Percentiles rank a stretch among this genome's conserved stretches.
Evolutionary conservation across 2,888 invertebrate species (phyloP).

Genomic region (Arrhopalites spinosus): DNA sequence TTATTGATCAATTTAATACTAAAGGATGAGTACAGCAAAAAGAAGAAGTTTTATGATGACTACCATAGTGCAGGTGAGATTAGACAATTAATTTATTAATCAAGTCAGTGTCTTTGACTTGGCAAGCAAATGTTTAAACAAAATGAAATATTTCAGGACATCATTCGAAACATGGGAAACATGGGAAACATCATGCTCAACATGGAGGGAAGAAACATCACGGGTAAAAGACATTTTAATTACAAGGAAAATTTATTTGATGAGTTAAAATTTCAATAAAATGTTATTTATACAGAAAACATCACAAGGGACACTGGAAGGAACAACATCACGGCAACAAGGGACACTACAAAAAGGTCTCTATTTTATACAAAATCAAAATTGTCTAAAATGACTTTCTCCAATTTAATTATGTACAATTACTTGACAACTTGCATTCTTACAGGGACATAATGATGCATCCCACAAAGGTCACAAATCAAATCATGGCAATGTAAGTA

Average conservation of each 20-base stretch:
- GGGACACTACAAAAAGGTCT: conserved; percentile 54
- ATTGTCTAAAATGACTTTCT: background rate
- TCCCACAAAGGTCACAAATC: conserved; percentile 54
- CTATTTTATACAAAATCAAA: too few species aligned
- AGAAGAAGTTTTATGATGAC: conserved; percentile 56
- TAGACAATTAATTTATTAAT: too few species aligned
- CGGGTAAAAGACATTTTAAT: too few species aligned
- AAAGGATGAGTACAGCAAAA: conserved; percentile 56
- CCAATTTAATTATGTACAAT: too few species aligned
- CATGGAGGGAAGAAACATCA: conserved; percentile 57
- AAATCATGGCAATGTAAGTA: conserved; percentile 47
- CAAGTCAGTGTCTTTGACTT: too few species aligned
- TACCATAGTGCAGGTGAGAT: conserved; percentile 55
- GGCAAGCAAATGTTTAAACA: too few species aligned
- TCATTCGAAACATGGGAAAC: conserved; percentile 54
- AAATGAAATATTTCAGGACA: too few species aligned
- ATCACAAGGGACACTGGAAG: conserved; percentile 56
- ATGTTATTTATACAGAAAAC: too few species aligned
- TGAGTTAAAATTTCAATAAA: too few species aligned
- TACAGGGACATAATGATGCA: conserved; percentile 53
- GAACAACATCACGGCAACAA: conserved; percentile 51
- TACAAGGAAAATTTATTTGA: too few species aligned
- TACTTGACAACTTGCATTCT: too few species aligned
- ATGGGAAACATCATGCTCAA: conserved; percentile 53
- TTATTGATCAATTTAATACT: too few species aligned